Percentiles rank a stretch among this genome's conserved stretches.
Conservation (phyloP, 1,140 invertebrate species). For the Elysia chlorotica region DNA sequence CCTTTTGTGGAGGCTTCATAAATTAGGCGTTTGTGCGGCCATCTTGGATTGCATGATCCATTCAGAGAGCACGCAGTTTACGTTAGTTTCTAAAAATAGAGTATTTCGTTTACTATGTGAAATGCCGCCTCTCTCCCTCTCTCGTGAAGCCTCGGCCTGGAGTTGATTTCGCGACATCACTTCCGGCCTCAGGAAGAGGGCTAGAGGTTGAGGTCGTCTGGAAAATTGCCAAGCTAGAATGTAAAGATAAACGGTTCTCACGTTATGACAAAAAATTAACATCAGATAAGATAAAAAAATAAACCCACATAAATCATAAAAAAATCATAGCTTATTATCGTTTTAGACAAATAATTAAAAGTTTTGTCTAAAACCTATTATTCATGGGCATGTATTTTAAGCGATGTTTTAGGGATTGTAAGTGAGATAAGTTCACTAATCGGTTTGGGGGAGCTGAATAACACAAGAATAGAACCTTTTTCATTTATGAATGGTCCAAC, state of each 20-base stretch:
- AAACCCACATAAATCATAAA: neutral
- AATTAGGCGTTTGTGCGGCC: slow-evolving; percentile 7
- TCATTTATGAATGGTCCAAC: too few species aligned
- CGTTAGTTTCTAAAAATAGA: slow-evolving; percentile 28
- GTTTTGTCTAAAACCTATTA: neutral
- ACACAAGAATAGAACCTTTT: neutral
- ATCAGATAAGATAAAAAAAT: neutral
- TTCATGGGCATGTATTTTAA: neutral
- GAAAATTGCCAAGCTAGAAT: slow-evolving; percentile 5
- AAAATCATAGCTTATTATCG: neutral
- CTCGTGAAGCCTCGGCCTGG: neutral
- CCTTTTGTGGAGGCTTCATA: slow-evolving; percentile 16
- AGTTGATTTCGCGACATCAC: slow-evolving; percentile 4
- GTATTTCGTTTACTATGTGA: neutral
- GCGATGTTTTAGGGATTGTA: neutral
- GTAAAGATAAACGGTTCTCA: too few species aligned
- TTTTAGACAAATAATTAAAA: neutral
- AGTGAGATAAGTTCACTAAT: neutral
- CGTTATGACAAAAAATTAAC: neutral
- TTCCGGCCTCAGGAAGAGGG: neutral
- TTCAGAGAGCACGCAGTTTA: slow-evolving; percentile 10
- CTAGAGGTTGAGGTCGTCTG: neutral
- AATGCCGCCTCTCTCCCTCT: neutral
- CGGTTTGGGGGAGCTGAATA: neutral
- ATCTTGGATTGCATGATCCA: slow-evolving; percentile 18